phyloP scores from a whole-genome alignment of 1,140 invertebrate species.

The Mizuhopecten yessoensis region DNA sequence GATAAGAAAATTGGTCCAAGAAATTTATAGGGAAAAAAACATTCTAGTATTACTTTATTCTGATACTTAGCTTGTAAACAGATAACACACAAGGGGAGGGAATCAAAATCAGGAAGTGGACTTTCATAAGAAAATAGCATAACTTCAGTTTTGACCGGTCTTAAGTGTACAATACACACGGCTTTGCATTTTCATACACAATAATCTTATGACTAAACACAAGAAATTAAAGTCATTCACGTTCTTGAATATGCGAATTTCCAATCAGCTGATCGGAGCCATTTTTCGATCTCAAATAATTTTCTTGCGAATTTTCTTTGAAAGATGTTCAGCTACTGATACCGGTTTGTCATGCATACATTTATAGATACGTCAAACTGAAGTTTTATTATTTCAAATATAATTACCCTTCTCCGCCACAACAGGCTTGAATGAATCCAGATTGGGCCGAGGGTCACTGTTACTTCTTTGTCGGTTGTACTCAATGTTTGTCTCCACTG shows the following conservation, averaged over 20 bases:
- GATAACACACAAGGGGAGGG: background rate
- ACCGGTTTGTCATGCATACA: background rate
- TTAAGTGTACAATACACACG: background rate
- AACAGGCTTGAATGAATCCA: conserved; percentile 65
- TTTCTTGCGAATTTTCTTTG: background rate
- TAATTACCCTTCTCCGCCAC: conserved; percentile 69
- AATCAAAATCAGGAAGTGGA: conserved; percentile 33
- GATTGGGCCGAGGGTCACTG: conserved; percentile 73
- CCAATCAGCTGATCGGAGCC: background rate
- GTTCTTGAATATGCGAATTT: background rate
- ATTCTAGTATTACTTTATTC: too few relatives aligned
- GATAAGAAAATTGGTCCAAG: too few relatives aligned
- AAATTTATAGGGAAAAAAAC: too few relatives aligned
- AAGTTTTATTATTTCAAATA: background rate
- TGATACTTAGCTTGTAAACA: too few relatives aligned
- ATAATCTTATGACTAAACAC: background rate
- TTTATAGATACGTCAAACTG: background rate
- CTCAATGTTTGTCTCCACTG: conserved; percentile 62
- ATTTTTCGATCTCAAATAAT: background rate
- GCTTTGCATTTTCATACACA: background rate
- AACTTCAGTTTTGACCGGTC: background rate
- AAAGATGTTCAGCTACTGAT: background rate
- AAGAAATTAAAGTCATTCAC: background rate
- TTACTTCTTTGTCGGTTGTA: conserved; percentile 75
- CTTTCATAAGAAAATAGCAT: background rate